Base-by-base conservation (phyloP, 2,113 vertebrate species). In the Proteles cristata region DNA sequence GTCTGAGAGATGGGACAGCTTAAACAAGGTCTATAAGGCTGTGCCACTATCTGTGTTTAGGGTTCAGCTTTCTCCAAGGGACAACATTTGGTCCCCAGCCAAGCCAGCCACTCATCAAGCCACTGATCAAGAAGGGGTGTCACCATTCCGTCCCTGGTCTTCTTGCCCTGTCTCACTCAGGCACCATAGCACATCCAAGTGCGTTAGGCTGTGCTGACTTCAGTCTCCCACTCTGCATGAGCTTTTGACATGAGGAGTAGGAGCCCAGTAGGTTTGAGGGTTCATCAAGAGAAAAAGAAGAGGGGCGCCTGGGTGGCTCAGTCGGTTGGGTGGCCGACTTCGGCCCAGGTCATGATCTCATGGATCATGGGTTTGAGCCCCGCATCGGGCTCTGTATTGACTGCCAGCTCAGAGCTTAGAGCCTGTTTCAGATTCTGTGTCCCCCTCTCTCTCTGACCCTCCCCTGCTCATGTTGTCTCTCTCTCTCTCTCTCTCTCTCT, bases 271-370 rank as follows among this genome's bases (percentile, higher is more conserved):
- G 88, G 55, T 93, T 89, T 97, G 97, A 97, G 95, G 97, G 96
- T 96, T 97, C 93, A 97, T 91, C 88, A 98, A 96, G 90, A 97
- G 88, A 95, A 96, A 96, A 98, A 96, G 73, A 83, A 90, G 88
- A 90, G 39, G 39, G 39, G 39, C 39, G 39, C 39, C 39, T 39
- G 39, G 39, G 39, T 39, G 39, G 39, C 39, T 39, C 39, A 39
- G 39, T 39, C 39, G 4, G 39, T 39, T 39, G 39, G 39, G 39
- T 4, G 39, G 39, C 39, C 39, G 39, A 39, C 39, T 39, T 39
- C 39, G 39, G 39, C 39, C 39, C 39, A 39, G 39, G 39, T 39
- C 39, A 39, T 39, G 39, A 39, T 39, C 39, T 39, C 39, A 39
- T 39, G 39, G 39, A 39, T 39, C 39, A 39, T 39, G 39, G 39